Percentiles rank a stretch among this genome's conserved stretches.
These are phyloP conservation scores for Serilophus lunatus DNA, from an alignment of 2,113 vertebrate genomes.

Conservation along the genomic window DNA sequence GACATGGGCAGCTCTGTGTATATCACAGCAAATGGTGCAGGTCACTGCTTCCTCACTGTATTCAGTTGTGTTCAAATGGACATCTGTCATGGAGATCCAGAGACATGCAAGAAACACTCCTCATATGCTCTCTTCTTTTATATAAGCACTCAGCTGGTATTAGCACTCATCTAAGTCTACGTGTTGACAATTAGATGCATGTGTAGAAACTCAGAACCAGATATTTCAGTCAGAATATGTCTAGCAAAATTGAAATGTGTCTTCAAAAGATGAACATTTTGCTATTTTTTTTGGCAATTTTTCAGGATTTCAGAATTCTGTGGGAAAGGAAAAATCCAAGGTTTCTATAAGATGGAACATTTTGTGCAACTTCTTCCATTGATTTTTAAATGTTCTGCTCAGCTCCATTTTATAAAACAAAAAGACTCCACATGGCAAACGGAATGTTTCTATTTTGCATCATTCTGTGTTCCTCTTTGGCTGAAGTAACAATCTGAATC, in stretches of 20 bases:
- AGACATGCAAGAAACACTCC: not conserved
- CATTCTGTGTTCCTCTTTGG: not conserved
- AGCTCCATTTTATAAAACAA: not conserved
- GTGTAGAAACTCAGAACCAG: not conserved
- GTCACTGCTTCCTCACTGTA: not conserved
- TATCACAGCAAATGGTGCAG: not conserved
- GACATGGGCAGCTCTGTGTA: not conserved
- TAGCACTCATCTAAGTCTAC: not conserved
- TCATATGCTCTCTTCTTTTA: not conserved
- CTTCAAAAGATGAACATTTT: not conserved
- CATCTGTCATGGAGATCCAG: not conserved
- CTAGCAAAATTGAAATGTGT: not conserved
- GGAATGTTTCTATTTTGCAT: not conserved
- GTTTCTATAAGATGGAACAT: not conserved
- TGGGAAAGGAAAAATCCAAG: not conserved
- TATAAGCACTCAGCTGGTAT: not conserved
- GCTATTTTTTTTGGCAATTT: not conserved
- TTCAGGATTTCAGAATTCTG: not conserved
- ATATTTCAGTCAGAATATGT: not conserved
- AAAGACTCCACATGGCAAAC: not conserved
- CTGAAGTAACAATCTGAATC: not conserved
- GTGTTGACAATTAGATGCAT: not conserved
- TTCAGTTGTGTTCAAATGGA: not conserved
- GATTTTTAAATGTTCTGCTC: not conserved
- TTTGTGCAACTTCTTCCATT: not conserved